phyloP scores from a whole-genome alignment of 2,888 invertebrate genomes.

The Baronia brevicornis region DNA sequence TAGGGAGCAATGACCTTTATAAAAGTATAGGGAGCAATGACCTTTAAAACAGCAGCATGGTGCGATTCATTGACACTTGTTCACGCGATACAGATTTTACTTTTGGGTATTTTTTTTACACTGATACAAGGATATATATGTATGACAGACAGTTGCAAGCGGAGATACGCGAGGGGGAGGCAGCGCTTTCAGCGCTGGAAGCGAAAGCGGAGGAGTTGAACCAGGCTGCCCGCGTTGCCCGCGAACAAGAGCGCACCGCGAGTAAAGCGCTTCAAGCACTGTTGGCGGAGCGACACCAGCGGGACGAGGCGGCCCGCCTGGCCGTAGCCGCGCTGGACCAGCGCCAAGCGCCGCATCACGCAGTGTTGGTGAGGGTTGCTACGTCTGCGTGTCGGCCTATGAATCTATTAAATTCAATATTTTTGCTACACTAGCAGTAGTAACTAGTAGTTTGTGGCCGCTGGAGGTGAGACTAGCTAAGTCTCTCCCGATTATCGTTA shows the following conservation, averaged over 20 bases:
- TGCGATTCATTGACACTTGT: no score
- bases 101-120: no score
- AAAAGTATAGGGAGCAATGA: no score
- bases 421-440: not conserved
- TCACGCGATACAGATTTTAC: no score
- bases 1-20: no score
- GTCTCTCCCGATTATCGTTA: no score
- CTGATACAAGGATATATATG: no score
- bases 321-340: constrained; percentile 39
- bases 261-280: constrained; percentile 31
- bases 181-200: constrained; percentile 32
- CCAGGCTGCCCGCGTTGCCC: constrained; percentile 39
- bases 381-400: constrained; percentile 11
- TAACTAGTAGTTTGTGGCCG: not conserved
- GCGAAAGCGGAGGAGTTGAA: constrained; percentile 43
- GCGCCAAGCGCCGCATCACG: constrained; percentile 44
- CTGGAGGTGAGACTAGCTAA: not conserved
- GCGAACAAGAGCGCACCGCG: constrained; percentile 38
- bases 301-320: constrained; percentile 30
- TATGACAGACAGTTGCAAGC: constrained; percentile 43
- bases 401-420: not conserved
- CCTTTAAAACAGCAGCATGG: no score
- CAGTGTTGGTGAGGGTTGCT: constrained; percentile 38
- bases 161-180: constrained; percentile 52
- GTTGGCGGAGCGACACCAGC: constrained; percentile 30